phyloP scores from a whole-genome alignment of 2,888 invertebrate genomes.

The Drosophila niveifrons region DNA sequence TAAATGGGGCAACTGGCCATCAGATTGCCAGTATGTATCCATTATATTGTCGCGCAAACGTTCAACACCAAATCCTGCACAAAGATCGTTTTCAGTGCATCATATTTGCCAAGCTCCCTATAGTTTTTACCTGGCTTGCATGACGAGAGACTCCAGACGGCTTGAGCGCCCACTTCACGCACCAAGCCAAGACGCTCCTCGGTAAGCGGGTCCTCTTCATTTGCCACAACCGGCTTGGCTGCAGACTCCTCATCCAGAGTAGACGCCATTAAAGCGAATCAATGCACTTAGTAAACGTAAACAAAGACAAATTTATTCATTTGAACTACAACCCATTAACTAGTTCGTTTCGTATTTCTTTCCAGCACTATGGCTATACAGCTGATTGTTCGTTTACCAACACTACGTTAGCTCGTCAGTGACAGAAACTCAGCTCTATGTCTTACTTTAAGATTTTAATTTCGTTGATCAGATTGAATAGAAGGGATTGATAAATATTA shows the following conservation, averaged over 20 bases:
- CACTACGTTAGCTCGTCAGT: conserved; percentile 24
- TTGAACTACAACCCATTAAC: neutral
- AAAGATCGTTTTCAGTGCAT: neutral
- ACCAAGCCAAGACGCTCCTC: conserved; percentile 86
- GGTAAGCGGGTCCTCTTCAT: conserved; percentile 83
- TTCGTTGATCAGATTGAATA: too few species aligned
- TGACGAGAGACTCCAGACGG: conserved; percentile 99
- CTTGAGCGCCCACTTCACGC: conserved; percentile 95
- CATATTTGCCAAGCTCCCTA: neutral
- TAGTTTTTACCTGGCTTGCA: conserved; percentile 95
- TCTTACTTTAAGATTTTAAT: too few species aligned
- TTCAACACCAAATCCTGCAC: conserved; percentile 97
- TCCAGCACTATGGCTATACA: conserved; percentile 15
- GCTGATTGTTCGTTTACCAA: conserved; percentile 19
- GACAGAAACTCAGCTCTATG: too few species aligned
- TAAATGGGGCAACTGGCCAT: conserved; percentile 98
- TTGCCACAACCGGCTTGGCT: conserved; percentile 43
- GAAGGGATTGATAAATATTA: too few species aligned
- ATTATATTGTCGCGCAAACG: conserved; percentile 97
- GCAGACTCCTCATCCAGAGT: conserved; percentile 68
- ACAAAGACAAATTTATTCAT: conserved; percentile 21
- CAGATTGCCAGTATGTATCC: conserved; percentile 99
- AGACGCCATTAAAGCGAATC: conserved; percentile 58
- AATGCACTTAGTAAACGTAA: conserved; percentile 12
- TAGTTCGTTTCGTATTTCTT: neutral